These are phyloP conservation scores for Seladonia tumulorum DNA, from an alignment of 2,888 invertebrate species.

Conservation along the genomic window DNA sequence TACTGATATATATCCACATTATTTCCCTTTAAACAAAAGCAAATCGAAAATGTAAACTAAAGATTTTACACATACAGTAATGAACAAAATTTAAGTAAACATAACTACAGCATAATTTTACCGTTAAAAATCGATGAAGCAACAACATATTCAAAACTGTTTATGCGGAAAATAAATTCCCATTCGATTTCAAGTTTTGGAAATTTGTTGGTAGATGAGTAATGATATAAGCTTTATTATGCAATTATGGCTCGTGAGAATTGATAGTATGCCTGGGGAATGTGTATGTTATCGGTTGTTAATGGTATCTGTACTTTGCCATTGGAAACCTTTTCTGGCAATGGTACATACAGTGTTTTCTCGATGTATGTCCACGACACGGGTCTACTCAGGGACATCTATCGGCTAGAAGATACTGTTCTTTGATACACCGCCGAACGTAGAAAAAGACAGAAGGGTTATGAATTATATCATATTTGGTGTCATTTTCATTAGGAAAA, in stretches of 20 bases:
- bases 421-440: too few relatives aligned
- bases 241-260: too few relatives aligned
- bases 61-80: not conserved
- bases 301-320: not conserved
- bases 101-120: not conserved
- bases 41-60: not conserved
- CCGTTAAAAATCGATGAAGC: not conserved
- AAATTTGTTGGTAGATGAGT: not conserved
- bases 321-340: not conserved
- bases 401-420: too few relatives aligned
- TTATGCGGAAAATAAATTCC: not conserved
- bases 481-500: too few relatives aligned
- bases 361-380: too few relatives aligned
- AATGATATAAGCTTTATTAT: not conserved
- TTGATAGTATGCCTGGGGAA: not conserved
- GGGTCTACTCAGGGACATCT: too few relatives aligned
- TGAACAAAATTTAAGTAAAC: not conserved
- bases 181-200: not conserved
- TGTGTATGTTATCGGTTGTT: not conserved
- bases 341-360: not conserved
- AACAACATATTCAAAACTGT: not conserved
- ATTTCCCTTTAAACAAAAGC: too few relatives aligned
- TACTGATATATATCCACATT: too few relatives aligned
- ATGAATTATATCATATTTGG: too few relatives aligned
- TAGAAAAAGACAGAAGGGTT: too few relatives aligned